These are phyloP conservation scores for Carduelis carduelis DNA, from an alignment of 2,797 vertebrate genomes.

Conservation along the genomic window DNA sequence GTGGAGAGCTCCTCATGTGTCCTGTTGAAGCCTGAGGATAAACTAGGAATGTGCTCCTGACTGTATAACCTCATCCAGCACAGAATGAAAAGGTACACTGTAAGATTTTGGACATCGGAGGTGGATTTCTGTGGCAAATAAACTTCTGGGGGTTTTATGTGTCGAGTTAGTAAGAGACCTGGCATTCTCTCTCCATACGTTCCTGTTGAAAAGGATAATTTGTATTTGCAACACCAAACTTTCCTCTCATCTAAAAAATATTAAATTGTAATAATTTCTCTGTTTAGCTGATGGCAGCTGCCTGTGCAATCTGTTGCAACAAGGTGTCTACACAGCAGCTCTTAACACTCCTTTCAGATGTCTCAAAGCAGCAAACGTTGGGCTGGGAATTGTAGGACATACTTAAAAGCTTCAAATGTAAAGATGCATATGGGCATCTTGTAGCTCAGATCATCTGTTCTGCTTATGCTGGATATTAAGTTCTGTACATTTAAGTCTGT, in stretches of 20 bases:
- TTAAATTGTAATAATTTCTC: neutral
- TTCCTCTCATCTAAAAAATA: neutral
- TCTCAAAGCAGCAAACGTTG: neutral
- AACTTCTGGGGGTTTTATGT: neutral
- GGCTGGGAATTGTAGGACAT: neutral
- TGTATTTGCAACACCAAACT: neutral
- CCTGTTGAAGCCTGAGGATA: neutral
- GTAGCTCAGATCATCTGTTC: fast-evolving
- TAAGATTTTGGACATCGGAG: neutral
- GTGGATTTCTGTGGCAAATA: neutral
- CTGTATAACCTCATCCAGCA: neutral
- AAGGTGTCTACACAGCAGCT: neutral
- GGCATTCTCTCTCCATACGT: neutral
- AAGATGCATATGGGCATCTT: neutral
- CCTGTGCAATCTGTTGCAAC: neutral
- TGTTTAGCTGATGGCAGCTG: neutral
- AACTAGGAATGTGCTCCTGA: fast-evolving
- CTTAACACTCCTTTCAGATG: neutral
- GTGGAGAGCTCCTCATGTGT: neutral
- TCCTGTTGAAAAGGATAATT: neutral
- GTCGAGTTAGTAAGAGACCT: neutral
- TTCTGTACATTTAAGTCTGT: neutral
- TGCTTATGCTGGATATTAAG: neutral
- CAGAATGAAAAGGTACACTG: neutral
- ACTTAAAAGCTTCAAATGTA: neutral